These are phyloP conservation scores for Nematopogon swammerdamellus DNA, from an alignment of 2,888 invertebrate species.

Conservation along the genomic window DNA sequence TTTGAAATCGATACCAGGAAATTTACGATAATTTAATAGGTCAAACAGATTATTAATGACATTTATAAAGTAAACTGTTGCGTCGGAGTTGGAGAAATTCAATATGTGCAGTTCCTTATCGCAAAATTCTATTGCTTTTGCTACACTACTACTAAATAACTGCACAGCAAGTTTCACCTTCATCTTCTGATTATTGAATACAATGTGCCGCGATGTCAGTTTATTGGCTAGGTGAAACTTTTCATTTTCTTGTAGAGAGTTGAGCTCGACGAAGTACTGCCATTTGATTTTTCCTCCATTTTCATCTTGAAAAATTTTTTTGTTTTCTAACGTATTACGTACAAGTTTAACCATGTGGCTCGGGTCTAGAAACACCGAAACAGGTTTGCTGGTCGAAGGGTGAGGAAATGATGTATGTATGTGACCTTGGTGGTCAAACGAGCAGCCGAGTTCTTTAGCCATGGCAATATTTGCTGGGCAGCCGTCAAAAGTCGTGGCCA, in stretches of 20 bases:
- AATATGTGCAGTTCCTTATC: conserved; percentile 4
- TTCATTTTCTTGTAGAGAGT: conserved; percentile 9
- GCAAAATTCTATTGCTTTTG: conserved; percentile 8
- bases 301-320: conserved; percentile 7
- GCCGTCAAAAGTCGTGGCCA: conserved; percentile 13
- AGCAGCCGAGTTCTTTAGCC: conserved; percentile 12
- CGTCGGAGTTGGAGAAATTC: not conserved
- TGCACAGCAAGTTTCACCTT: conserved; percentile 14
- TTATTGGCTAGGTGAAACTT: conserved; percentile 11
- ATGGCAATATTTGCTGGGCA: conserved; percentile 5
- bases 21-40: conserved; percentile 2
- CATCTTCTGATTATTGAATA: conserved; percentile 13
- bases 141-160: conserved; percentile 12
- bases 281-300: conserved; percentile 6
- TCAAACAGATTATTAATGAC: conserved; percentile 6
- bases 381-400: conserved; percentile 5
- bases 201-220: conserved; percentile 10
- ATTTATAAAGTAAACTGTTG: conserved; percentile 4
- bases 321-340: conserved; percentile 9
- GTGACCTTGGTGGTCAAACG: conserved; percentile 8
- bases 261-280: conserved; percentile 8
- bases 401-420: conserved; percentile 13
- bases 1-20: conserved; percentile 1
- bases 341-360: conserved; percentile 12
- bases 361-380: conserved; percentile 5